Evolutionary conservation across 2,797 vertebrate genomes (phyloP).

Genomic region (Tokudaia tokunoshimensis): DNA sequence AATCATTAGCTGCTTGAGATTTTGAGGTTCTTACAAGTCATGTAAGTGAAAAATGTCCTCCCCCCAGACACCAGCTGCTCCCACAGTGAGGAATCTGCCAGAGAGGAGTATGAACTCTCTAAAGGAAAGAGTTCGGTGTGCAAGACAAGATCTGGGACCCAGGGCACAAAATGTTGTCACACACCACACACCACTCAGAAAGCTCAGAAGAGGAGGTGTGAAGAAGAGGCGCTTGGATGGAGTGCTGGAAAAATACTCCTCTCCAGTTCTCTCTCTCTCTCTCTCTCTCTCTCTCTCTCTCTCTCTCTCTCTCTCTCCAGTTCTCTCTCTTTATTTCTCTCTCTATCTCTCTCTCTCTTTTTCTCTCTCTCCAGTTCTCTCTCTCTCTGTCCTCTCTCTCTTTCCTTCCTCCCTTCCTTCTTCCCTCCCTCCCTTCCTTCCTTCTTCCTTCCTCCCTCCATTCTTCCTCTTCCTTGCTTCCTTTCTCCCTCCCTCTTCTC

Average conservation of each 20-base stretch:
- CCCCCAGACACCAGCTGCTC: neutral
- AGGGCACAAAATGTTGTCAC: neutral
- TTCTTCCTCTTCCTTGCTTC: too few species aligned
- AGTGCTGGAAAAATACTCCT: neutral
- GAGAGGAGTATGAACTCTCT: neutral
- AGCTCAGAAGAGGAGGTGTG: neutral
- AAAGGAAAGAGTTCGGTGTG: neutral
- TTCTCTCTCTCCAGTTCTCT: too few species aligned
- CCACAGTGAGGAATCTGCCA: neutral
- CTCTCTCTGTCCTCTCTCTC: too few species aligned
- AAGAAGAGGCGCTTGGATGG: neutral
- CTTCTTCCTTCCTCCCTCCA: neutral
- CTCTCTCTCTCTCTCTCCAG: too few species aligned
- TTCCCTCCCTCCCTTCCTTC: too few species aligned
- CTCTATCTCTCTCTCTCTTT: too few species aligned
- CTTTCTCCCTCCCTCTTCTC: too few species aligned
- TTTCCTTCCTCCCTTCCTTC: too few species aligned
- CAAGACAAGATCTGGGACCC: too few species aligned
- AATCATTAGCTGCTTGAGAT: neutral
- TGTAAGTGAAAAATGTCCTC: neutral
- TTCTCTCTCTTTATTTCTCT: too few species aligned
- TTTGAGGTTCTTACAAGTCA: neutral
- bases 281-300: too few species aligned
- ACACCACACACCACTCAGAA: neutral
- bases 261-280: neutral